Conservation (phyloP, 1,140 invertebrate species). For the Bombus cullumanus region DNA sequence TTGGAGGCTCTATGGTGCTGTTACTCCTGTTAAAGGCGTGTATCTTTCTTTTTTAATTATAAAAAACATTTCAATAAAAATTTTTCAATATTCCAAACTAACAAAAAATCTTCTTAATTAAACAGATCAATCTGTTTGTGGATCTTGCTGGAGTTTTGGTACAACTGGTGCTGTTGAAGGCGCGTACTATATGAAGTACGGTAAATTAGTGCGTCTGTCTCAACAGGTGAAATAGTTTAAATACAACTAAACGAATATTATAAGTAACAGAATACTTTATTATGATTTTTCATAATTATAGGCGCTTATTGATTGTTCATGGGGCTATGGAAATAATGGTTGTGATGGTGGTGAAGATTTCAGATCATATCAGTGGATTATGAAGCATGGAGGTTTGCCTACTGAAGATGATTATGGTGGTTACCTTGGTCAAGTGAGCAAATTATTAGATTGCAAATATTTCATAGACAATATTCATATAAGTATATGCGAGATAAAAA, state of each 20-base stretch:
- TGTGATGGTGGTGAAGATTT: slow-evolving; percentile 98
- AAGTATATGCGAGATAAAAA: neutral
- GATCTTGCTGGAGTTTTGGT: slow-evolving; percentile 98
- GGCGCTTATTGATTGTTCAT: slow-evolving; percentile 97
- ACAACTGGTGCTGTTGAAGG: slow-evolving; percentile 97
- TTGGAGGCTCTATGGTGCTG: slow-evolving; percentile 96
- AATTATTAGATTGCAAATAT: slow-evolving; percentile 15
- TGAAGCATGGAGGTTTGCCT: slow-evolving; percentile 94
- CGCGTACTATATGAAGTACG: slow-evolving; percentile 92
- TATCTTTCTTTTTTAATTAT: neutral
- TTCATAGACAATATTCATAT: neutral
- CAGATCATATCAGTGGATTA: slow-evolving; percentile 95
- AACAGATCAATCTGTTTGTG: slow-evolving; percentile 96
- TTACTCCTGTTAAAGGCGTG: slow-evolving; percentile 95
- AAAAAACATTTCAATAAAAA: neutral
- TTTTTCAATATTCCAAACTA: neutral
- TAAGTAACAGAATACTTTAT: slow-evolving; percentile 9
- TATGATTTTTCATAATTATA: slow-evolving; percentile 71
- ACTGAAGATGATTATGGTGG: slow-evolving; percentile 95
- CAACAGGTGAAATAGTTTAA: slow-evolving; percentile 85
- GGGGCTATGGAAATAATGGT: slow-evolving; percentile 97
- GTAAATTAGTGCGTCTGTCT: slow-evolving; percentile 91
- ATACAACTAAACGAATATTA: slow-evolving; percentile 1
- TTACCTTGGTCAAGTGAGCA: slow-evolving; percentile 92
- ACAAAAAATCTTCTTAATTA: slow-evolving; percentile 16